phyloP scores from a whole-genome alignment of 2,797 vertebrate species.

The Psittacula derbiana region DNA sequence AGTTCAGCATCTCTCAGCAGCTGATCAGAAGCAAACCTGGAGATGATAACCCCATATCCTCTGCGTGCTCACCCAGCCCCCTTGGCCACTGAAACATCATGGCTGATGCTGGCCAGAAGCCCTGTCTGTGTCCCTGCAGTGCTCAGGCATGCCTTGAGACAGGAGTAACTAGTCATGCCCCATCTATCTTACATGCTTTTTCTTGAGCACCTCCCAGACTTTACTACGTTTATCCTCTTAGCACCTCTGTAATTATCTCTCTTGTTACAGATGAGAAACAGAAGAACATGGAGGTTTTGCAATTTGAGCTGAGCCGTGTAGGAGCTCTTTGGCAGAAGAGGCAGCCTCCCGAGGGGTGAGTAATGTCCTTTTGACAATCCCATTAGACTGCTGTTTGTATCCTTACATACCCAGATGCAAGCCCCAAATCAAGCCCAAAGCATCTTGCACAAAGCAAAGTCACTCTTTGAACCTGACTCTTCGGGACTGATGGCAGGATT shows the following conservation, averaged over 20 bases:
- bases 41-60: not conserved
- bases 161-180: not conserved
- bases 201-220: slow-evolving; percentile 10
- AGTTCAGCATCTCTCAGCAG: not conserved
- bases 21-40: not conserved
- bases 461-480: not conserved
- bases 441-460: not conserved
- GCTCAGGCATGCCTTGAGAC: not conserved
- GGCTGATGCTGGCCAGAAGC: not conserved
- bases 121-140: not conserved
- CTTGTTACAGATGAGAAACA: slow-evolving; percentile 26
- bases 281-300: slow-evolving; percentile 36
- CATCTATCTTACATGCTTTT: not conserved
- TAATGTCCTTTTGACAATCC: slow-evolving; percentile 34
- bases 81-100: not conserved
- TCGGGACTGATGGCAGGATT: not conserved
- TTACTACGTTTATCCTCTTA: slow-evolving; percentile 21
- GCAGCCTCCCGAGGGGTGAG: not conserved
- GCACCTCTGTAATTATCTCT: slow-evolving; percentile 47
- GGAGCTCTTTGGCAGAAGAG: slow-evolving; percentile 22
- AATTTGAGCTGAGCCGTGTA: not conserved
- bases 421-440: not conserved
- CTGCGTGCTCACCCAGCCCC: not conserved
- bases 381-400: not conserved
- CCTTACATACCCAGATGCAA: not conserved